These are phyloP conservation scores for Parauchenoglanis punctatus DNA, from an alignment of 2,797 vertebrate genomes.

Conservation along the genomic window DNA sequence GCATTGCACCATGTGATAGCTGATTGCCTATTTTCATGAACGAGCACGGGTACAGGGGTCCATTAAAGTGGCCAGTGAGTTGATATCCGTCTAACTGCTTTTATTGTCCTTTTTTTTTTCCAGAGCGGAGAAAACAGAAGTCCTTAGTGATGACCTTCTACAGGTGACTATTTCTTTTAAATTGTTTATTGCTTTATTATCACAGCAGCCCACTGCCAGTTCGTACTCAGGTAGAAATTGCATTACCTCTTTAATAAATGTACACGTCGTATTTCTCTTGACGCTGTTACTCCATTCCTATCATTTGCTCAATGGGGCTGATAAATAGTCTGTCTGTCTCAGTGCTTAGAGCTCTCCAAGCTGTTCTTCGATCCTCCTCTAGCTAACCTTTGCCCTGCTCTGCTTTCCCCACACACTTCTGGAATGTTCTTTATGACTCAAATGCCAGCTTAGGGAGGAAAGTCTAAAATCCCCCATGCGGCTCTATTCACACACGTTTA, in stretches of 20 bases:
- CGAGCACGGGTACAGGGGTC: background rate
- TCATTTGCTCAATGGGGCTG: background rate
- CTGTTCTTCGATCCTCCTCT: slow-evolving; percentile 38
- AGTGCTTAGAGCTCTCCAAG: background rate
- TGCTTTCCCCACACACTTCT: background rate
- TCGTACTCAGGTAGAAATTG: background rate
- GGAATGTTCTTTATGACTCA: slow-evolving; percentile 8
- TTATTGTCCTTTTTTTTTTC: slow-evolving; percentile 51
- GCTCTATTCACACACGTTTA: background rate
- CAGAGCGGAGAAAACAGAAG: slow-evolving; percentile 96
- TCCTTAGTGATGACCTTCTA: slow-evolving; percentile 92
- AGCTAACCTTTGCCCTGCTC: slow-evolving; percentile 42
- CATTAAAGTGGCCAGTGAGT: background rate
- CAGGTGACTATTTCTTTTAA: slow-evolving; percentile 76
- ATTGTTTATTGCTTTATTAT: background rate
- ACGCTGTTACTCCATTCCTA: background rate
- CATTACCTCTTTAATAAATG: background rate
- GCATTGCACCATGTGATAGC: background rate
- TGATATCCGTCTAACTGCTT: background rate
- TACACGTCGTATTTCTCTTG: background rate
- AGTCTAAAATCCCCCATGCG: background rate
- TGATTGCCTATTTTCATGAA: background rate
- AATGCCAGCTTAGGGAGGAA: background rate
- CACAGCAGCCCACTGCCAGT: background rate
- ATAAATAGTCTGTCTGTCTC: slow-evolving; percentile 4